Conservation (phyloP, 2,113 vertebrate species). For the human region DNA sequence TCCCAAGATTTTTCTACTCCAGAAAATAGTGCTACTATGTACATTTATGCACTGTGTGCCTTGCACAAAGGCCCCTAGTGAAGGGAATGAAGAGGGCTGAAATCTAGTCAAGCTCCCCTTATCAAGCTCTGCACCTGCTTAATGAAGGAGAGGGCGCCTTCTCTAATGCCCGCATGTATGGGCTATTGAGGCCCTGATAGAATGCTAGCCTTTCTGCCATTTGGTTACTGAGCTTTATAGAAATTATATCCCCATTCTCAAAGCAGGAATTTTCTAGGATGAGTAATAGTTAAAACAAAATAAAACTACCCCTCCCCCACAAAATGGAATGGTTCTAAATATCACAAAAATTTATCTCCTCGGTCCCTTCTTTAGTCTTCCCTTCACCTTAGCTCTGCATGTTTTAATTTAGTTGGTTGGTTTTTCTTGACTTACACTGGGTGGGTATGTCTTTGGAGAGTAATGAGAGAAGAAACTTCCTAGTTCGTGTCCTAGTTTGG, state of each 20-base stretch:
- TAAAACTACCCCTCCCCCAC: background rate
- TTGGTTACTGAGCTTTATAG: background rate
- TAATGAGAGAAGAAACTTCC: slow-evolving; percentile 4
- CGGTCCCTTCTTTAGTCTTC: background rate
- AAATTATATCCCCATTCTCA: background rate
- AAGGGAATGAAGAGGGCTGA: background rate
- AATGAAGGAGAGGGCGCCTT: background rate
- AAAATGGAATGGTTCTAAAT: background rate
- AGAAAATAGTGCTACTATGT: background rate
- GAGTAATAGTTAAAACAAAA: slow-evolving; percentile 22
- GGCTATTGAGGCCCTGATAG: background rate
- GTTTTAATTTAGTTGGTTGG: background rate
- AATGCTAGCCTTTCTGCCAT: background rate
- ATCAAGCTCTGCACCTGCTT: background rate
- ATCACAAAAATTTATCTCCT: background rate
- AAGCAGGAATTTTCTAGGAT: background rate
- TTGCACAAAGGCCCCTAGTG: background rate
- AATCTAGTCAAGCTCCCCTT: background rate
- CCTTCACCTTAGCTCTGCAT: background rate
- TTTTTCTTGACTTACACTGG: background rate
- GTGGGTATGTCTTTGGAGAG: background rate
- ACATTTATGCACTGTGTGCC: background rate
- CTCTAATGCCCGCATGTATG: background rate
- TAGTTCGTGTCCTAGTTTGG: background rate
- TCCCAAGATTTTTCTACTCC: background rate